Evolutionary conservation across 2,113 vertebrate genomes (phyloP).

Genomic region (Cebidichthys violaceus): DNA sequence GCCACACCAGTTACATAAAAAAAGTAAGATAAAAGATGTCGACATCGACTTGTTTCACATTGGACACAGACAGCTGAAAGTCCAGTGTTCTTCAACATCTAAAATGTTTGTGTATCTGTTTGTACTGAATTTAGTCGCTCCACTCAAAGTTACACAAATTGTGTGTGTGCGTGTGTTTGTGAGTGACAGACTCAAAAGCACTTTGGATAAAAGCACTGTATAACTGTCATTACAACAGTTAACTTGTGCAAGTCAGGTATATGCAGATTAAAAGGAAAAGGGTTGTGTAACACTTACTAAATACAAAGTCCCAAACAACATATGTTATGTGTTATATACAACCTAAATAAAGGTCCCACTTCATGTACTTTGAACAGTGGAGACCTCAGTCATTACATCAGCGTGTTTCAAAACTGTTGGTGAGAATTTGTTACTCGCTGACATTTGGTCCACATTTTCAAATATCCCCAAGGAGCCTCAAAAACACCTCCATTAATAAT

Average conservation of each 20-base stretch:
- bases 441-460: not conserved
- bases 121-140: too few species aligned
- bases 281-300: not conserved
- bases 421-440: conserved; percentile 1
- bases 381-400: not conserved
- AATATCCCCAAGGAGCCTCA: not conserved
- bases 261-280: not conserved
- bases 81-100: too few species aligned
- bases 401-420: not conserved
- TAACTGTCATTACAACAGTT: not conserved
- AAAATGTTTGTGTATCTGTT: too few species aligned
- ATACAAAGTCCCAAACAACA: not conserved
- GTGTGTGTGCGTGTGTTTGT: too few species aligned
- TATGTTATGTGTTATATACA: not conserved
- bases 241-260: not conserved
- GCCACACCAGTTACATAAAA: too few species aligned
- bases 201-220: not conserved
- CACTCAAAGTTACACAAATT: not conserved
- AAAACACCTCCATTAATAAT: conserved; percentile 40
- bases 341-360: not conserved
- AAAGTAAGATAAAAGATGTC: too few species aligned
- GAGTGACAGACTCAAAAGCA: too few species aligned
- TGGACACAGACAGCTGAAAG: too few species aligned
- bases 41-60: too few species aligned
- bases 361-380: not conserved